A percentile compares a stretch with the other conserved stretches of the same genome.
Evolutionary conservation across 2,888 invertebrate genomes (phyloP).

Genomic region (Hartigia nigra): DNA sequence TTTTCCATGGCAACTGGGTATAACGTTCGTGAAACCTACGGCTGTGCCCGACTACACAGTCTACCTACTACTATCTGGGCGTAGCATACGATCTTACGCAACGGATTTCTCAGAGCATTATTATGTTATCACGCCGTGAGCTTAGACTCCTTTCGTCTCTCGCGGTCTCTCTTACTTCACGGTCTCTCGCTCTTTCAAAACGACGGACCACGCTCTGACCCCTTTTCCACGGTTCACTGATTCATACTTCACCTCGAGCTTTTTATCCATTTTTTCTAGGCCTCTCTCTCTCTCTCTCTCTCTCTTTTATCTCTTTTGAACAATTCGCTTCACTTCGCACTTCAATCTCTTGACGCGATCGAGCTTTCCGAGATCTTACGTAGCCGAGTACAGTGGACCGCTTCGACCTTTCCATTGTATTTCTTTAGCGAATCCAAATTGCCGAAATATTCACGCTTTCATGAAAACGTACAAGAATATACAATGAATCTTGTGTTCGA

Average conservation of each 20-base stretch:
- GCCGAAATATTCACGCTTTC: too few species aligned
- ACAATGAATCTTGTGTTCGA: too few species aligned
- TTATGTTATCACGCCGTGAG: slow-evolving; percentile 36
- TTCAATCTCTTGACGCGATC: too few species aligned
- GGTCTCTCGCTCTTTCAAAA: slow-evolving; percentile 10
- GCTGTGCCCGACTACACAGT: not conserved
- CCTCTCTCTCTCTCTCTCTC: not conserved
- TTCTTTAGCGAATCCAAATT: too few species aligned
- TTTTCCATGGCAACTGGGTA: not conserved
- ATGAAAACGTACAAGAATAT: too few species aligned
- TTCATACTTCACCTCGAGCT: not conserved
- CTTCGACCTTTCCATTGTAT: too few species aligned
- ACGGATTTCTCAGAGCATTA: slow-evolving; percentile 45
- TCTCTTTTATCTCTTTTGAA: not conserved
- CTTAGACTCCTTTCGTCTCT: slow-evolving; percentile 17
- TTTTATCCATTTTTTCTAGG: not conserved
- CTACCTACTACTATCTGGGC: slow-evolving; percentile 25
- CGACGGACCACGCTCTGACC: too few species aligned
- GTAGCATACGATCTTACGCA: slow-evolving; percentile 30
- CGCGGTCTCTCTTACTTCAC: slow-evolving; percentile 10
- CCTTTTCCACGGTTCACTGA: too few species aligned
- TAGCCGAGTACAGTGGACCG: too few species aligned
- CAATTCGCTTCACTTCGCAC: too few species aligned
- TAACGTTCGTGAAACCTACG: not conserved
- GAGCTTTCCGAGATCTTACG: too few species aligned